Percentiles rank a stretch among this genome's conserved stretches.
phyloP scores from a whole-genome alignment of 2,888 invertebrate genomes.

The Lottia scabra region DNA sequence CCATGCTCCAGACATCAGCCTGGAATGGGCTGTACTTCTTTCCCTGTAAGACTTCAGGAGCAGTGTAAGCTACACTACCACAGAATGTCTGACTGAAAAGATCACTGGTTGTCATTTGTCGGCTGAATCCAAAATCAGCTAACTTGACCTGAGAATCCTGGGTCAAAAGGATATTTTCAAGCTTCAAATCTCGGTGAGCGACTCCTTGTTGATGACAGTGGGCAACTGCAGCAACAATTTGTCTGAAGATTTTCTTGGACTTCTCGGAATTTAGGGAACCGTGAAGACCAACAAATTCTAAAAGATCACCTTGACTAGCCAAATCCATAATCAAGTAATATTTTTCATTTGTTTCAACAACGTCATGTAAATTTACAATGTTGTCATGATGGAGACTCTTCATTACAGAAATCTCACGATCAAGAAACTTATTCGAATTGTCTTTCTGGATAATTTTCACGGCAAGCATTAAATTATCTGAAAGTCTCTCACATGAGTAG shows the following conservation, averaged over 20 bases:
- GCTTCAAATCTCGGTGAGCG: slow-evolving; percentile 7
- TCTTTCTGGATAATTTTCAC: neutral
- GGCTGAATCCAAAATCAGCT: slow-evolving; percentile 4
- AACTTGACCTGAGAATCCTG: neutral
- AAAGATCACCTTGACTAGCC: neutral
- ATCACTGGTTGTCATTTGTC: slow-evolving; percentile 1
- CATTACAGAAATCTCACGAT: neutral
- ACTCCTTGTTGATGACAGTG: neutral
- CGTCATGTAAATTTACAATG: neutral
- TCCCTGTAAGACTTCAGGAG: neutral
- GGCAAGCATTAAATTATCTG: neutral
- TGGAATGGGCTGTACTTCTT: neutral
- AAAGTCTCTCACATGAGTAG: neutral
- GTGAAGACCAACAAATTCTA: slow-evolving; percentile 5
- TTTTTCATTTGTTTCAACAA: neutral
- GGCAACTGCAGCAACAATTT: slow-evolving; percentile 1
- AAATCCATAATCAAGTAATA: slow-evolving; percentile 2
- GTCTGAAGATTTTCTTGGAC: slow-evolving; percentile 2
- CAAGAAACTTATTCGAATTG: neutral
- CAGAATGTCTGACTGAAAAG: slow-evolving; percentile 1
- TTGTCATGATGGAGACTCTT: neutral
- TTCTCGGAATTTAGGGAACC: neutral
- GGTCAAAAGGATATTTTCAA: neutral
- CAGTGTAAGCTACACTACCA: slow-evolving; percentile 6
- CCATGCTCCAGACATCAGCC: neutral